A percentile compares a stretch with the other conserved stretches of the same genome.
Evolutionary conservation across 2,797 vertebrate species (phyloP).

Genomic region (Miichthys miiuy): DNA sequence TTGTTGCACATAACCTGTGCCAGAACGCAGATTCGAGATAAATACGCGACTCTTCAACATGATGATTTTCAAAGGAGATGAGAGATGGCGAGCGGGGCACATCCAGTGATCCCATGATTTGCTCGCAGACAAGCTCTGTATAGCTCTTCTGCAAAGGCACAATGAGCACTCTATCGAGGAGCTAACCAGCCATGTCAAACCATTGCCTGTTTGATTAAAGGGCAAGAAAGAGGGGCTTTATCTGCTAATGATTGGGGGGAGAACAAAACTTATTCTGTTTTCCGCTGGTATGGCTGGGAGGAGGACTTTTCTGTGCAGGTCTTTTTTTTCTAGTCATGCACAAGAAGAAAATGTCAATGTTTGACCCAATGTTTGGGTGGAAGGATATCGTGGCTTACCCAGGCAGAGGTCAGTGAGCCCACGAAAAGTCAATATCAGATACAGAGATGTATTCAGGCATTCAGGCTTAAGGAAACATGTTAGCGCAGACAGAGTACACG

Average conservation of each 20-base stretch:
- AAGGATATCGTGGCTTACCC: conserved; percentile 56
- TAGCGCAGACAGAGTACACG: conserved; percentile 22
- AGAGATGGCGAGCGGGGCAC: conserved; percentile 60
- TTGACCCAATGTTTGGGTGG: conserved; percentile 66
- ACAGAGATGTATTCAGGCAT: conserved; percentile 56
- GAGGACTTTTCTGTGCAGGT: conserved; percentile 43
- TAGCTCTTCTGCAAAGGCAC: conserved; percentile 75
- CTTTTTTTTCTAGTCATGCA: conserved; percentile 48
- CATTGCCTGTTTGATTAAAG: conserved; percentile 83
- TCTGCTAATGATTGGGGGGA: conserved; percentile 74
- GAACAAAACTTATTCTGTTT: conserved; percentile 78
- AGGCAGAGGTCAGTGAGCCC: conserved; percentile 70
- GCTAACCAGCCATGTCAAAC: conserved; percentile 82
- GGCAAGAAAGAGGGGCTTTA: conserved; percentile 79
- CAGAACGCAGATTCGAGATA: conserved; percentile 29
- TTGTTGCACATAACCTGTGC: too few species aligned
- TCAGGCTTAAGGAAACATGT: conserved; percentile 62
- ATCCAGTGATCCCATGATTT: conserved; percentile 81
- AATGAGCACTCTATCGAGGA: conserved; percentile 84
- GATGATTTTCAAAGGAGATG: conserved; percentile 45
- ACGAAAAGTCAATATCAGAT: conserved; percentile 71
- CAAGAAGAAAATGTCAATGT: conserved; percentile 70
- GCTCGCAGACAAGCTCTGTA: conserved; percentile 72
- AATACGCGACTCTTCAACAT: conserved; percentile 23
- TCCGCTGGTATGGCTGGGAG: conserved; percentile 54